Evolutionary conservation across 2,888 invertebrate genomes (phyloP).

Genomic region (Toxonevra muliebris): DNA sequence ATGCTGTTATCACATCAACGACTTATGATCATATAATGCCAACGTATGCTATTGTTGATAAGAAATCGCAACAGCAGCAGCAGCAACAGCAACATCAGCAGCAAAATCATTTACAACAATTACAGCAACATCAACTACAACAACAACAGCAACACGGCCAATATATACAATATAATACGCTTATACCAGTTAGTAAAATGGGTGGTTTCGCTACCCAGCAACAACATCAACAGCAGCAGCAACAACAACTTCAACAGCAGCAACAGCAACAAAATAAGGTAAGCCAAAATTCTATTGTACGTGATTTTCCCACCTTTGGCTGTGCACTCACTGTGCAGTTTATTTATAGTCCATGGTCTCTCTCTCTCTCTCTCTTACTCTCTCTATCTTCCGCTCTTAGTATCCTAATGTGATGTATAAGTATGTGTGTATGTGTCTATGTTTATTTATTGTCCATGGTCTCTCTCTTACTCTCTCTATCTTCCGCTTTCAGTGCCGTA

Average conservation of each 20-base stretch:
- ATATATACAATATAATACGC: constrained; percentile 64
- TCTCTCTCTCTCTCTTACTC: too few species aligned
- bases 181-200: constrained; percentile 64
- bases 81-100: constrained; percentile 41
- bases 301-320: too few species aligned
- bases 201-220: constrained; percentile 52
- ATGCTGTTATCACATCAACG: constrained; percentile 60
- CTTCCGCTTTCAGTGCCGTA: too few species aligned
- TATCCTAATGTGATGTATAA: too few species aligned
- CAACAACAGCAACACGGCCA: constrained; percentile 53
- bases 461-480: too few species aligned
- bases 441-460: too few species aligned
- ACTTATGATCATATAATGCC: constrained; percentile 62
- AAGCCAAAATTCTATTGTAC: constrained; percentile 29
- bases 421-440: too few species aligned
- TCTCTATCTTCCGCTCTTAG: too few species aligned
- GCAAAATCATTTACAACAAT: constrained; percentile 43
- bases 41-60: constrained; percentile 62
- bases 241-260: constrained; percentile 49
- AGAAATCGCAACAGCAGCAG: constrained; percentile 50
- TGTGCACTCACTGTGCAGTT: too few species aligned
- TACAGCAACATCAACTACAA: constrained; percentile 43
- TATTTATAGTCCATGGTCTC: too few species aligned
- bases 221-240: constrained; percentile 57
- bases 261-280: constrained; percentile 58